phyloP scores from a whole-genome alignment of 2,113 vertebrate genomes.

The Arothron firmamentum region DNA sequence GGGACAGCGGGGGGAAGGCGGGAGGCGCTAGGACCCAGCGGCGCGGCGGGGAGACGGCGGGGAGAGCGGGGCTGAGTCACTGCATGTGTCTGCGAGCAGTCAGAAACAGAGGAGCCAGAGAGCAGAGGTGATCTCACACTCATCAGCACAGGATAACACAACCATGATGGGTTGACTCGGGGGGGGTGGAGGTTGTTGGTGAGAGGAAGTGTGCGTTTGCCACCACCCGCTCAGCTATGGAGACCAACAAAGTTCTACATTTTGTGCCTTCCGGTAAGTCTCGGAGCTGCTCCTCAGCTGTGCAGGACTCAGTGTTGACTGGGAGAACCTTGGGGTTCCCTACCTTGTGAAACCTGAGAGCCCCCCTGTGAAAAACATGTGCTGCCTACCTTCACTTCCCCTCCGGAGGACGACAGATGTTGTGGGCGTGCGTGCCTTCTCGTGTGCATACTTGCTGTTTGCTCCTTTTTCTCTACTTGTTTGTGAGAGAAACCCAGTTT shows the following conservation, averaged over 20 bases:
- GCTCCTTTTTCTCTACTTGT: conserved; percentile 47
- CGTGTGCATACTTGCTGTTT: conserved; percentile 49
- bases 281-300: conserved; percentile 42
- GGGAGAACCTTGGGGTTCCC: conserved; percentile 70
- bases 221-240: conserved; percentile 70
- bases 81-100: conserved; percentile 74
- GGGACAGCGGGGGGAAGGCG: neutral
- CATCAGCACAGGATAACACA: conserved; percentile 74
- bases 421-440: conserved; percentile 34
- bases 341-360: conserved; percentile 66
- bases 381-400: conserved; percentile 48
- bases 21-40: conserved; percentile 75
- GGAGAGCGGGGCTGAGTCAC: conserved; percentile 78
- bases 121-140: conserved; percentile 78
- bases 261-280: conserved; percentile 80
- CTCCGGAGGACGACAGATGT: conserved; percentile 49
- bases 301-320: conserved; percentile 31
- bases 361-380: conserved; percentile 56
- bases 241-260: conserved; percentile 82
- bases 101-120: conserved; percentile 65
- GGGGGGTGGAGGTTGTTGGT: conserved; percentile 54
- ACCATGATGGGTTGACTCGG: conserved; percentile 80
- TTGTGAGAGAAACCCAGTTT: conserved; percentile 48
- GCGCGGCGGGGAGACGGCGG: conserved; percentile 46
- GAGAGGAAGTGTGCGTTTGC: conserved; percentile 62